Evolutionary conservation across 2,888 invertebrate genomes (phyloP).

Genomic region (Chalcosyrphus nemorum): DNA sequence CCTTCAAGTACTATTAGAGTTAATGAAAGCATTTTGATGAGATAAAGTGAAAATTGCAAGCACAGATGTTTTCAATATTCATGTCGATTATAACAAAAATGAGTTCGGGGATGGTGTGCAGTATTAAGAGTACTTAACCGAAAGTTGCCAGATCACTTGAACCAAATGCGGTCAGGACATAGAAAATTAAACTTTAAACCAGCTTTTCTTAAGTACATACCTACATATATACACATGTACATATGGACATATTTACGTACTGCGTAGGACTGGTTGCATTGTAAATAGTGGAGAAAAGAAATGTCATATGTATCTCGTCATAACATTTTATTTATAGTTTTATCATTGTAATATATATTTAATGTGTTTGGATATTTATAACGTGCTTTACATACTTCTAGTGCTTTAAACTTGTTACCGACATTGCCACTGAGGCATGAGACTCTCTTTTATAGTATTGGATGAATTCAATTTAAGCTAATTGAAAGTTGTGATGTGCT

Average conservation of each 20-base stretch:
- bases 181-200: conserved; percentile 15
- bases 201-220: neutral
- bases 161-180: conserved; percentile 46
- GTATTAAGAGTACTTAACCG: conserved; percentile 3
- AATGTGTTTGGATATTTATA: neutral
- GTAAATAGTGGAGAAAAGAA: neutral
- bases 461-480: too few relatives aligned
- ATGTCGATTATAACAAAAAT: conserved; percentile 57
- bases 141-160: conserved; percentile 38
- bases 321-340: neutral
- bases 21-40: conserved; percentile 63
- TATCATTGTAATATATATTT: too few relatives aligned
- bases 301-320: neutral
- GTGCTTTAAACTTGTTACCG: too few relatives aligned
- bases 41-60: conserved; percentile 64
- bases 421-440: too few relatives aligned
- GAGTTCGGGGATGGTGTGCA: conserved; percentile 18
- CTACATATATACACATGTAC: neutral
- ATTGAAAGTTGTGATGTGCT: too few relatives aligned
- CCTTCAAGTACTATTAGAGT: conserved; percentile 55
- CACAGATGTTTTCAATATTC: conserved; percentile 66
- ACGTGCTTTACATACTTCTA: too few relatives aligned
- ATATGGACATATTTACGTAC: neutral
- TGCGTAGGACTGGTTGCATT: neutral
- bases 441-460: too few relatives aligned